phyloP scores from a whole-genome alignment of 2,113 vertebrate species.

The Xenopus borealis region DNA sequence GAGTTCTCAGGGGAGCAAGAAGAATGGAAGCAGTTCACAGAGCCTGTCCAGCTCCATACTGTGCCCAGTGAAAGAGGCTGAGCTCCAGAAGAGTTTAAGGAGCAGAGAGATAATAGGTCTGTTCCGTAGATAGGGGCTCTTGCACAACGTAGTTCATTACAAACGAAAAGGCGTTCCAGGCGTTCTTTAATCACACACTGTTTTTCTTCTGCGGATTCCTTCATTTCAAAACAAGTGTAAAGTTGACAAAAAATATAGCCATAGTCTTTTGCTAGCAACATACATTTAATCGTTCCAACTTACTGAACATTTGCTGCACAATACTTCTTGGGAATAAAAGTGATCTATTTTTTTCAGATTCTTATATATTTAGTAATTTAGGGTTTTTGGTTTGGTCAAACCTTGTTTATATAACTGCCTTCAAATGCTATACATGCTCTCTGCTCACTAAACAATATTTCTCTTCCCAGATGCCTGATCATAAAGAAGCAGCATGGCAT shows the following conservation, averaged over 20 bases:
- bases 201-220: slow-evolving; percentile 85
- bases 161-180: slow-evolving; percentile 72
- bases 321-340: too few species aligned
- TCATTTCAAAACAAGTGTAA: slow-evolving; percentile 2
- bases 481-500: too few species aligned
- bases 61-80: slow-evolving; percentile 44
- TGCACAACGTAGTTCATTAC: slow-evolving; percentile 82
- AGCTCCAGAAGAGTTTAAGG: slow-evolving; percentile 51
- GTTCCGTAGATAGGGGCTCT: slow-evolving; percentile 80
- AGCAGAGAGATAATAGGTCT: slow-evolving; percentile 77
- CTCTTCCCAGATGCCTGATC: too few species aligned
- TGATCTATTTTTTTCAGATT: too few species aligned
- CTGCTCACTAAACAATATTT: too few species aligned
- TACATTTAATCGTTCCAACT: too few species aligned
- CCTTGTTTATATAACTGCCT: too few species aligned
- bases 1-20: slow-evolving; percentile 38
- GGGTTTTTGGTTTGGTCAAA: too few species aligned
- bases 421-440: too few species aligned
- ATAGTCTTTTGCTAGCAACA: too few species aligned
- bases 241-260: background rate
- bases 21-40: slow-evolving; percentile 61
- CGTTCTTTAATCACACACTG: slow-evolving; percentile 78
- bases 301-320: too few species aligned
- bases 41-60: slow-evolving; percentile 75
- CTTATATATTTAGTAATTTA: too few species aligned